Conservation (phyloP, 2,888 invertebrate species). For the Acanthoscelides obtectus region DNA sequence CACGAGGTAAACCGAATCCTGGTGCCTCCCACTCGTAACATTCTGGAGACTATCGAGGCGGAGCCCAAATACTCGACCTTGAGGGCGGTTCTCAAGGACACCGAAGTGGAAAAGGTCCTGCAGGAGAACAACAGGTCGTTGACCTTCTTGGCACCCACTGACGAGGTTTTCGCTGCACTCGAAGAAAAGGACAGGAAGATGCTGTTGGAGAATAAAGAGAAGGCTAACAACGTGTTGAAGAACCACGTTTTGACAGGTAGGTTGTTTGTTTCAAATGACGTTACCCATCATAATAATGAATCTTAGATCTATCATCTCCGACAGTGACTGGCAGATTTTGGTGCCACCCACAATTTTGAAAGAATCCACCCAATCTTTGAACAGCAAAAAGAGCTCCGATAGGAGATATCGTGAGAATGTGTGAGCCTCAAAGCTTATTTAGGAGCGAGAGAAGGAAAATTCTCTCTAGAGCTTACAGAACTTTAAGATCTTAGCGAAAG, state of each 20-base stretch:
- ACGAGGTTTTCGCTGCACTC: slow-evolving; percentile 52
- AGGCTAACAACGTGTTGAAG: slow-evolving; percentile 49
- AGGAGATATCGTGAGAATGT: too few species aligned
- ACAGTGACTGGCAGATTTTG: too few species aligned
- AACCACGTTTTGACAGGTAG: slow-evolving; percentile 52
- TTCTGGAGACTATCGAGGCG: slow-evolving; percentile 49
- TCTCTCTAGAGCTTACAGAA: too few species aligned
- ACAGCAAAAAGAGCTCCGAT: too few species aligned
- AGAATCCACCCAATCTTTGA: too few species aligned
- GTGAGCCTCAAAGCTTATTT: too few species aligned
- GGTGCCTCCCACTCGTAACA: slow-evolving; percentile 49
- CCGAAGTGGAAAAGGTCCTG: slow-evolving; percentile 50
- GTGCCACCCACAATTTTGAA: too few species aligned
- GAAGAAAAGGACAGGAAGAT: slow-evolving; percentile 47
- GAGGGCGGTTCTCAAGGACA: slow-evolving; percentile 45
- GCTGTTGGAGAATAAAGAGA: slow-evolving; percentile 48
- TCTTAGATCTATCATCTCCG: too few species aligned
- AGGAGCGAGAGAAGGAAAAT: too few species aligned
- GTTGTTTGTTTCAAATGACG: not conserved
- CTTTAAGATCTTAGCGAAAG: too few species aligned
- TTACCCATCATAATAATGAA: too few species aligned
- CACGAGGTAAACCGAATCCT: slow-evolving; percentile 61
- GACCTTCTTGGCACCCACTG: slow-evolving; percentile 57
- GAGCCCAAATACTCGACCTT: slow-evolving; percentile 48
- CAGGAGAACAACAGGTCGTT: slow-evolving; percentile 46